These are phyloP conservation scores for Eclectus roratus DNA, from an alignment of 2,113 vertebrate species.

Conservation along the genomic window DNA sequence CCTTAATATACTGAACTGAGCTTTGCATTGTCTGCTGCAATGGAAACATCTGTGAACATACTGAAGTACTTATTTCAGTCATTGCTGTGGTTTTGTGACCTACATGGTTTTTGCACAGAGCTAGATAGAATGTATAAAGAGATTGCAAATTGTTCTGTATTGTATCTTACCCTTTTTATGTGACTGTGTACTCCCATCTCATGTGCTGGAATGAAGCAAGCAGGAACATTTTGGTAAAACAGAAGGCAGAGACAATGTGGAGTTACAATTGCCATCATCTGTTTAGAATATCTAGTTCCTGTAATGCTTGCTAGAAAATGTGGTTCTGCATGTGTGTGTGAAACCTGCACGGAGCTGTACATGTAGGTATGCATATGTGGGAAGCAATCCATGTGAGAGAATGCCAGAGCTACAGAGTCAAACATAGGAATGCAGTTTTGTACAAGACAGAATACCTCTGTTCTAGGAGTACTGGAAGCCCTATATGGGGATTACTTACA, in stretches of 20 bases:
- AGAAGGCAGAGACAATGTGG: neutral
- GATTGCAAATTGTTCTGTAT: neutral
- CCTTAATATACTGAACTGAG: neutral
- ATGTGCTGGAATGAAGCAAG: neutral
- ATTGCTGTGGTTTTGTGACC: neutral
- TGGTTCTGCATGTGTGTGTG: neutral
- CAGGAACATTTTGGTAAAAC: neutral
- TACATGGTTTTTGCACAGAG: neutral
- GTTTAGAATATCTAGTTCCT: neutral
- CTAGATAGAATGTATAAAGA: neutral
- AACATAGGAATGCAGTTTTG: fast-evolving
- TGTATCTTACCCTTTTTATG: neutral
- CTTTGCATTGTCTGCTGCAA: neutral
- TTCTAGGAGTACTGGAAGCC: neutral
- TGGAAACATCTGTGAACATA: neutral
- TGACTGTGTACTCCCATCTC: neutral
- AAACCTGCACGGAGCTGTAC: neutral
- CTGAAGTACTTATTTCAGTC: neutral
- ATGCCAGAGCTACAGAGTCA: neutral
- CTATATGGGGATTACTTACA: neutral
- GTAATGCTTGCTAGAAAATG: neutral
- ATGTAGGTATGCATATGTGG: neutral
- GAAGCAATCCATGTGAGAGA: neutral
- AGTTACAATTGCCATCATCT: neutral
- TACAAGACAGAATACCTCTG: neutral